Conservation (phyloP, 2,113 vertebrate species). For the Benthochromis sp. region DNA sequence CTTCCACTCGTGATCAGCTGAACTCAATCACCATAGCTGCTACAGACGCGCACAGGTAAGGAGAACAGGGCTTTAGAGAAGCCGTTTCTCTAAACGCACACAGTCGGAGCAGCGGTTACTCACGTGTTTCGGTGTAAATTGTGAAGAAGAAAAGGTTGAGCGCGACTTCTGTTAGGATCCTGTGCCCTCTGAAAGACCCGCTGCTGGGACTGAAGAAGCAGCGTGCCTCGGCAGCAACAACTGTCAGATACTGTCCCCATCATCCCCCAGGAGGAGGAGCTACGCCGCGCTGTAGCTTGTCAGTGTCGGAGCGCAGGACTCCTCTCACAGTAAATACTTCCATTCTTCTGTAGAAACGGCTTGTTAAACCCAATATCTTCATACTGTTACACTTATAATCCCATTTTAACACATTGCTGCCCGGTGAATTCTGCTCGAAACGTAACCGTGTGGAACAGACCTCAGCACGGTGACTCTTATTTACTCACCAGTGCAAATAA, state of each 20-base stretch:
- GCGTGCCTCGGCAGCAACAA: neutral
- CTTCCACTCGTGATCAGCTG: neutral
- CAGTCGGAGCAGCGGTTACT: neutral
- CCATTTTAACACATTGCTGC: neutral
- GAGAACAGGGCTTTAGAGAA: neutral
- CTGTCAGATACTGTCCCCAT: neutral
- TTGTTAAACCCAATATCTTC: neutral
- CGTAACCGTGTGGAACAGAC: neutral
- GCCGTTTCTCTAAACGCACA: neutral
- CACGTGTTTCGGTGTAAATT: neutral
- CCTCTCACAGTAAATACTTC: neutral
- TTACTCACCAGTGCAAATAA: neutral
- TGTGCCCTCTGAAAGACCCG: neutral
- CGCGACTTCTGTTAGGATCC: neutral
- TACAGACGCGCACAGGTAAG: neutral
- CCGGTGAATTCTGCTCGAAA: neutral
- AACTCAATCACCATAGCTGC: neutral
- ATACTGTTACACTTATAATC: neutral
- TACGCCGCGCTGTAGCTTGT: neutral
- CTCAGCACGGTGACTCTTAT: neutral
- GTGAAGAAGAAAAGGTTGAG: neutral
- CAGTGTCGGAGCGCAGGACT: neutral
- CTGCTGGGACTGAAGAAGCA: neutral
- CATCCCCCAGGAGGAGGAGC: neutral
- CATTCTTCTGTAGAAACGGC: neutral